A percentile compares a stretch with the other conserved stretches of the same genome.
Evolutionary conservation across 2,888 invertebrate genomes (phyloP).

Genomic region (Ypsolopha sequella): DNA sequence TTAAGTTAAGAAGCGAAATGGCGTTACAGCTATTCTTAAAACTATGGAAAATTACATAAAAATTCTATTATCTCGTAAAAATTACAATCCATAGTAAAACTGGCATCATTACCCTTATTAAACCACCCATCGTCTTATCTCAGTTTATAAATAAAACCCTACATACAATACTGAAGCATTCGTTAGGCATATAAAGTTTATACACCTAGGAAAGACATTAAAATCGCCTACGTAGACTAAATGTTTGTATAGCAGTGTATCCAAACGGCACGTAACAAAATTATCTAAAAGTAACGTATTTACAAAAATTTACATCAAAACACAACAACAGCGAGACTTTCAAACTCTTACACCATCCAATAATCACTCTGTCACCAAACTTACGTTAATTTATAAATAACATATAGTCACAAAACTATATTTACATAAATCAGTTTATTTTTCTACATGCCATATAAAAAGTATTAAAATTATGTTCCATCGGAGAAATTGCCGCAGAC

Average conservation of each 20-base stretch:
- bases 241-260: slow-evolving; percentile 23
- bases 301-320: slow-evolving; percentile 42
- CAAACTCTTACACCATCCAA: slow-evolving; percentile 12
- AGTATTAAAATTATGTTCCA: neutral
- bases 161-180: slow-evolving; percentile 48
- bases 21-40: neutral
- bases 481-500: too few species aligned
- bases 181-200: slow-evolving; percentile 35
- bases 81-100: neutral
- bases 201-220: slow-evolving; percentile 21
- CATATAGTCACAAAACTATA: slow-evolving; percentile 19
- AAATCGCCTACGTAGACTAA: slow-evolving; percentile 37
- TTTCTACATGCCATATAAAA: slow-evolving; percentile 3
- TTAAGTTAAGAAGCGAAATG: neutral
- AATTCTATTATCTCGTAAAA: neutral
- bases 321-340: slow-evolving; percentile 14
- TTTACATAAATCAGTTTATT: slow-evolving; percentile 7
- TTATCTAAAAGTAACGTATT: slow-evolving; percentile 32
- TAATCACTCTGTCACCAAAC: slow-evolving; percentile 22
- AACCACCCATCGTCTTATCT: neutral
- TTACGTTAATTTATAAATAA: slow-evolving; percentile 40
- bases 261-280: slow-evolving; percentile 7
- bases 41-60: slow-evolving; percentile 2
- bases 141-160: slow-evolving; percentile 41
- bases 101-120: neutral